Evolutionary conservation across 2,888 invertebrate species (phyloP).

Genomic region (Nemapogon koenigi): DNA sequence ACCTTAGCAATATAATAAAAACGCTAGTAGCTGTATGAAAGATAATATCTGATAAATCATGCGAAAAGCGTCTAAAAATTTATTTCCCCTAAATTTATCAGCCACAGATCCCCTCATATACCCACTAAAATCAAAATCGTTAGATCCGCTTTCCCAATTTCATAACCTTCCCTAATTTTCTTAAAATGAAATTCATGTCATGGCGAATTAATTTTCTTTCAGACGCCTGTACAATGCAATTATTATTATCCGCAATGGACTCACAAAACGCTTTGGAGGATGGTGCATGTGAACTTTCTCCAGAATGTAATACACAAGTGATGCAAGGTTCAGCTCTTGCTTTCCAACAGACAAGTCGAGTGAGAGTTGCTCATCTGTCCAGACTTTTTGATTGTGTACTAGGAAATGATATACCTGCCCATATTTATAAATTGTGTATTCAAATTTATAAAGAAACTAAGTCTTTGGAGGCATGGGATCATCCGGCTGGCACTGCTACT

Average conservation of each 20-base stretch:
- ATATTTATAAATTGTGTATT: slow-evolving; percentile 51
- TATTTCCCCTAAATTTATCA: too few species aligned
- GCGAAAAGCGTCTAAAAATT: too few species aligned
- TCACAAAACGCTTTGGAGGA: slow-evolving; percentile 44
- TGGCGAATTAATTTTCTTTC: too few species aligned
- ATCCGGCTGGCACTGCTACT: slow-evolving; percentile 48
- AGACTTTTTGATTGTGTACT: slow-evolving; percentile 50
- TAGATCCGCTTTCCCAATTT: too few species aligned
- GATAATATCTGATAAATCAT: too few species aligned
- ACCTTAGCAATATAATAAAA: too few species aligned
- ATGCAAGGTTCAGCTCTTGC: slow-evolving; percentile 47
- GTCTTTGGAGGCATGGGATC: slow-evolving; percentile 51
- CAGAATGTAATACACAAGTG: slow-evolving; percentile 43
- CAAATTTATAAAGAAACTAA: slow-evolving; percentile 54
- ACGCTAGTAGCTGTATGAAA: too few species aligned
- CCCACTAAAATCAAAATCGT: too few species aligned
- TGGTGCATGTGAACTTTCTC: slow-evolving; percentile 35
- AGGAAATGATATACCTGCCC: slow-evolving; percentile 38
- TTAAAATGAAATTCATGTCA: too few species aligned
- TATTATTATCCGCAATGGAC: slow-evolving; percentile 53
- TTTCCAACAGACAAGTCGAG: slow-evolving; percentile 47
- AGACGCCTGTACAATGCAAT: slow-evolving; percentile 57
- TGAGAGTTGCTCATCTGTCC: slow-evolving; percentile 36
- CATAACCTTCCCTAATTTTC: too few species aligned
- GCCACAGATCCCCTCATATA: too few species aligned